Base-by-base conservation (phyloP, 64 coral and sea anemone species). In the Hydrozoanthus tunicans region DNA sequence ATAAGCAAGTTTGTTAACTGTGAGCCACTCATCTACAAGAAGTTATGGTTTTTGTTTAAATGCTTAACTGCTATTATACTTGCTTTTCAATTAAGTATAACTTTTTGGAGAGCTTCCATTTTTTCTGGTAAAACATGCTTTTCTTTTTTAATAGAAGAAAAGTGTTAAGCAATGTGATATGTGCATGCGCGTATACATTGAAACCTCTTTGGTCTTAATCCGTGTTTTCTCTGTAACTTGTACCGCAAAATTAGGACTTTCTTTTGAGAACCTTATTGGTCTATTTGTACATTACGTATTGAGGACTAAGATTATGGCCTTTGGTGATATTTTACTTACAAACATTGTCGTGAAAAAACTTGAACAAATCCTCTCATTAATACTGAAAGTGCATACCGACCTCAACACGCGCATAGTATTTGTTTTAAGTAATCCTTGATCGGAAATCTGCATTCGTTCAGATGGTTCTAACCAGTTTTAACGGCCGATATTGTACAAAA, bases 401-500 rank as follows among this genome's bases (percentile, higher is more conserved):
- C 32, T 43, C 32, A 88, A 6, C 56, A 73, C 24, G 56, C 9
- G 27, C 55, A 74, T 74, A 51, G 32, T 88, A 59, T 88, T 72
- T 73, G 54, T 86, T 86, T 69, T 13, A 23, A 58, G 64, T 12
- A 58, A 86, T 17, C 66, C n/a, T 23, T 9, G 4, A 17, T n/a
- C 1, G 7, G 13, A 51, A 79, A 58, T 23, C 56, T 57, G 6
- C 32, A 27, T 13, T 17, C 7, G 12, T 61, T 27, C 11, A 5
- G 5, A 27, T 10, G 20, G 8, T 11, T 5, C 6, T 13, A 55
- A 74, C 6, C 56, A 13, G 56, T 24, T 20, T 86, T 51, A 9
- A 13, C 7, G 25, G 54, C 9, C 68, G 56, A 73, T 86, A 86
- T 86, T 86, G 56, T 56, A 20, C 67, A 58, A 59, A 53, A 26